Evolutionary conservation across 2,113 vertebrate species (phyloP).

Genomic region (Phoenicopterus ruber): DNA sequence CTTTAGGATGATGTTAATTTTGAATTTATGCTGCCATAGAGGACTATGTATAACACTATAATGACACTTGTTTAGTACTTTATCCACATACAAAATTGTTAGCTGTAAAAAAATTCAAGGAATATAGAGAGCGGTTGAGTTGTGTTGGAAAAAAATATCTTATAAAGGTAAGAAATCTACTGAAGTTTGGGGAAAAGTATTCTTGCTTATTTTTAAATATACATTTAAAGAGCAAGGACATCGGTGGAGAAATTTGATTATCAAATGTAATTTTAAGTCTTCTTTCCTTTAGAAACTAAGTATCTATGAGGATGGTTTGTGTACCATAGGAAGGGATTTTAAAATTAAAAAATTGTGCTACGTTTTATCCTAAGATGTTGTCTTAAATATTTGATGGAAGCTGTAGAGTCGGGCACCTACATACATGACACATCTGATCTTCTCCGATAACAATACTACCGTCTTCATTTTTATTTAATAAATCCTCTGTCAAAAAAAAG

Average conservation of each 20-base stretch:
- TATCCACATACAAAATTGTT: constrained; percentile 10
- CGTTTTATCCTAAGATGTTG: constrained; percentile 17
- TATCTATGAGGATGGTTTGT: not conserved
- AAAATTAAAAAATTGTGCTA: not conserved
- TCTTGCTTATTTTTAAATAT: not conserved
- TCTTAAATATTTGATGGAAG: constrained; percentile 52
- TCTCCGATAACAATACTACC: not conserved
- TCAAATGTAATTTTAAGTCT: not conserved
- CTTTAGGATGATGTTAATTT: constrained; percentile 57
- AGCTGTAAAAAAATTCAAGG: constrained; percentile 47
- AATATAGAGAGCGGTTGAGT: not conserved
- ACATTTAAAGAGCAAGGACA: not conserved
- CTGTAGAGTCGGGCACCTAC: no score
- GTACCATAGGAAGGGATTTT: not conserved
- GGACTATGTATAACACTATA: not conserved
- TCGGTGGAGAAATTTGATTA: not conserved
- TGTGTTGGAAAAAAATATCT: not conserved
- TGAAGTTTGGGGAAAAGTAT: not conserved
- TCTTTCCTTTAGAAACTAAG: not conserved
- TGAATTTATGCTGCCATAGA: constrained; percentile 54
- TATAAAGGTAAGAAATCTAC: not conserved
- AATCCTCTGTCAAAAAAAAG: not conserved
- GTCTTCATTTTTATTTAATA: constrained; percentile 12
- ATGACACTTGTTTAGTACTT: constrained; percentile 51
- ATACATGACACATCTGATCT: not conserved